A percentile compares a stretch with the other conserved stretches of the same genome.
Conservation (phyloP, 2,888 invertebrate species). For the Dryadula phaetusa region DNA sequence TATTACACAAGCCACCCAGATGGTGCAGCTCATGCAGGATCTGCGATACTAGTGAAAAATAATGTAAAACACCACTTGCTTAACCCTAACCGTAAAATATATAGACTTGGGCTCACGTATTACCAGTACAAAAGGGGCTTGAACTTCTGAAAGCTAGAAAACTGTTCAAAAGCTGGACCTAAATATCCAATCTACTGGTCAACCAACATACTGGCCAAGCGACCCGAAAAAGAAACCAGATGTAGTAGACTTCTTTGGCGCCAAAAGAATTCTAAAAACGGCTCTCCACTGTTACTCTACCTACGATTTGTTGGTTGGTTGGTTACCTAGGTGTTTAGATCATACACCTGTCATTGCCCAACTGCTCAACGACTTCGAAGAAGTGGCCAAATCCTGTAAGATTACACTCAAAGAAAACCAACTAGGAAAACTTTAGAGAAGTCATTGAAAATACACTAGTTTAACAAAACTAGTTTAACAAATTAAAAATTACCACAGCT, state of each 20-base stretch:
- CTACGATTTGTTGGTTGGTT: too few relatives aligned
- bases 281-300: too few relatives aligned
- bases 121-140: too few relatives aligned
- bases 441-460: not conserved
- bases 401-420: not conserved
- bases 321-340: too few relatives aligned
- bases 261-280: too few relatives aligned
- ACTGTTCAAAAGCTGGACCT: too few relatives aligned
- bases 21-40: constrained; percentile 1
- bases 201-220: too few relatives aligned
- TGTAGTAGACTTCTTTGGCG: too few relatives aligned
- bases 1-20: constrained; percentile 4
- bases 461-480: not conserved
- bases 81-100: too few relatives aligned
- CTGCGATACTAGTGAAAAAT: not conserved
- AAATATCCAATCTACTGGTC: too few relatives aligned
- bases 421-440: constrained; percentile 2
- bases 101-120: not conserved
- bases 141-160: too few relatives aligned
- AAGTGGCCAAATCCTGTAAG: not conserved
- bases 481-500: not conserved
- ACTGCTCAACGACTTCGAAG: not conserved
- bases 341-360: not conserved
- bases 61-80: not conserved
- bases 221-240: too few relatives aligned